Evolutionary conservation across 2,797 vertebrate genomes (phyloP).

Genomic region (Anguilla anguilla): DNA sequence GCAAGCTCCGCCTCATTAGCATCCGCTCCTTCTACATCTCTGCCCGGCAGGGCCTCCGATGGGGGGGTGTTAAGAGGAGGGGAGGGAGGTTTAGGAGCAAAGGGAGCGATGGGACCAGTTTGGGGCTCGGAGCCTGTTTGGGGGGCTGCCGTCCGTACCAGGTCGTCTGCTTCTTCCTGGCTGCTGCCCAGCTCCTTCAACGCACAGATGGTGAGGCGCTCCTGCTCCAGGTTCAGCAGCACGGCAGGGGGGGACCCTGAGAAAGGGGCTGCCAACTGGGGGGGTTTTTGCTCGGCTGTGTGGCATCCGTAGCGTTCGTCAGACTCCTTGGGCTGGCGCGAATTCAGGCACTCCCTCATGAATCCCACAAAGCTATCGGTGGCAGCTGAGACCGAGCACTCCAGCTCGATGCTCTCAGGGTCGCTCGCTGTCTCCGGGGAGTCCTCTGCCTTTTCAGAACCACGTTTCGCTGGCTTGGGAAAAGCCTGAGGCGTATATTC

Average conservation of each 20-base stretch:
- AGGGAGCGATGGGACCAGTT: slow-evolving; percentile 34
- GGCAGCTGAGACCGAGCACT: slow-evolving; percentile 51
- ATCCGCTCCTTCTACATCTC: slow-evolving; percentile 75
- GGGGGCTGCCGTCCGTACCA: background rate
- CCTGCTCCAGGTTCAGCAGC: slow-evolving; percentile 79
- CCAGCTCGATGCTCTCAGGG: slow-evolving; percentile 49
- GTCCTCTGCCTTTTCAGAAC: slow-evolving; percentile 37
- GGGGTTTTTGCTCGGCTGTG: slow-evolving; percentile 25
- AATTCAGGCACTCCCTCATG: slow-evolving; percentile 78
- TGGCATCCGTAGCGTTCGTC: slow-evolving; percentile 43
- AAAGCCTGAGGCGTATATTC: background rate
- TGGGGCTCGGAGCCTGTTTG: slow-evolving; percentile 34
- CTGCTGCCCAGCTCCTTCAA: slow-evolving; percentile 78
- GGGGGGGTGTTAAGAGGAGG: slow-evolving; percentile 44
- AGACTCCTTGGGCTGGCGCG: slow-evolving; percentile 66
- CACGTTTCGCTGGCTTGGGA: slow-evolving; percentile 18
- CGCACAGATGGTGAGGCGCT: slow-evolving; percentile 78
- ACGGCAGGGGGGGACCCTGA: slow-evolving; percentile 50
- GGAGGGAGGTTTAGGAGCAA: slow-evolving; percentile 40
- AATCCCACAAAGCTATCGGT: slow-evolving; percentile 78
- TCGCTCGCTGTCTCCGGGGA: slow-evolving; percentile 47
- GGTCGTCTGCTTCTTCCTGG: slow-evolving; percentile 57
- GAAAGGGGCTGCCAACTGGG: slow-evolving; percentile 35
- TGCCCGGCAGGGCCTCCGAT: slow-evolving; percentile 59
- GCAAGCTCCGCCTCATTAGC: slow-evolving; percentile 78